A percentile compares a stretch with the other conserved stretches of the same genome.
Evolutionary conservation across 23 tunicate genomes (phyloP).

Genomic region (Clavelina lepadiformis): DNA sequence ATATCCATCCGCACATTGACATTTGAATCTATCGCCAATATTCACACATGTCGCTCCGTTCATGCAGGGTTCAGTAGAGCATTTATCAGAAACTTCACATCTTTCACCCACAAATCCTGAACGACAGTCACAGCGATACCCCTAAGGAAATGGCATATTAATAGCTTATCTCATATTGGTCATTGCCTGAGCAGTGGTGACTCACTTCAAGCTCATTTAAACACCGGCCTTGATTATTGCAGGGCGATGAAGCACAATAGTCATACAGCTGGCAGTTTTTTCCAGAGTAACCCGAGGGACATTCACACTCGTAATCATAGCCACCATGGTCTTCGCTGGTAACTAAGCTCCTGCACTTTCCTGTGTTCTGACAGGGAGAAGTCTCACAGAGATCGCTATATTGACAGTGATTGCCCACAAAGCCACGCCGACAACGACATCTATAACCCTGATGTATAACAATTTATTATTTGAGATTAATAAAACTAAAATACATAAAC

Average conservation of each 20-base stretch:
- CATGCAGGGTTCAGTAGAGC: constrained; percentile 63
- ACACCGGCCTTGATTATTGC: constrained; percentile 47
- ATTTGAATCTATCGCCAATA: constrained; percentile 18
- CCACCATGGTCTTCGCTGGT: background rate
- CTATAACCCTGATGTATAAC: constrained; percentile 11
- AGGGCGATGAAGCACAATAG: constrained; percentile 41
- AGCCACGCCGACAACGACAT: constrained; percentile 43
- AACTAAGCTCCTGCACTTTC: constrained; percentile 20
- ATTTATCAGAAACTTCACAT: constrained; percentile 29
- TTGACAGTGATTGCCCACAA: constrained; percentile 49
- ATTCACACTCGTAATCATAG: constrained; percentile 19
- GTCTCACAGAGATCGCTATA: constrained; percentile 42
- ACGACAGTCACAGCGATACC: no score
- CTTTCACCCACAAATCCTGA: constrained; percentile 22
- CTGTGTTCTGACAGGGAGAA: constrained; percentile 49
- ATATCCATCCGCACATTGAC: constrained; percentile 28
- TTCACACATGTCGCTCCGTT: constrained; percentile 51
- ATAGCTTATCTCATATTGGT: no score
- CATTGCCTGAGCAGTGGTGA: no score
- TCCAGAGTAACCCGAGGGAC: constrained; percentile 46
- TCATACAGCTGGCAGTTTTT: constrained; percentile 36
- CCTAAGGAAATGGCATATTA: no score
- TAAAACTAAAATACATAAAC: no score
- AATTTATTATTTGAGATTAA: no score
- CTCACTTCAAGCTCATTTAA: no score